Evolutionary conservation across 1,140 invertebrate species (phyloP), one percentile per base, ranked within the genome.

Genomic region (Polypedilum vanderplanki): DNA sequence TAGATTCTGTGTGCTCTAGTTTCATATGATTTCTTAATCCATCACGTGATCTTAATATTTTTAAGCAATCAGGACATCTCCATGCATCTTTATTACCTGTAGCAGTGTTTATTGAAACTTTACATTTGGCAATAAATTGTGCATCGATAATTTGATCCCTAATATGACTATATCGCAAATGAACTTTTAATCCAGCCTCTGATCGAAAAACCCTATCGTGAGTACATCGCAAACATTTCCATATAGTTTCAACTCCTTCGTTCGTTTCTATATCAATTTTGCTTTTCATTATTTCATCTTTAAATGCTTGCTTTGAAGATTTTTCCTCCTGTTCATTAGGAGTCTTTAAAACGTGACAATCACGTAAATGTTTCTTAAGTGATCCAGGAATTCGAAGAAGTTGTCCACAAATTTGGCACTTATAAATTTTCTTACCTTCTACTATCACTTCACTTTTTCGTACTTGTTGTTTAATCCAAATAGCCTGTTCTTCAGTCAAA

Each of bases 121-220:
- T 18, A 70, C 65, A 70, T 10, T 22, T 70, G 4, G 65, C 65
- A 7, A 70, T 18, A 70, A 70, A 70, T 8, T 18, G n/a, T 5
- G 65, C 65, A 22, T 70, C 65, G 10, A 70, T 70, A 10, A 22
- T 18, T 70, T 18, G 17, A 18, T n/a, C 15, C 5, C 17, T 18
- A 18, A 70, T 70, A 17, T 70, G 65, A 20, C 9, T 70, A 20
- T 70, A 70, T 4, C 65, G 65, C 9, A 70, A 20, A 70, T 70
- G 65, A 7, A 70, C 65, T 70, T 70, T 70, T 18, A 70, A 18
- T 70, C 65, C 65, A 18, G 8, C 17, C 20, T 20, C 65, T 20
- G 65, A 70, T 7, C 65, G 65, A 12, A 70, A 70, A 22, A 70
- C 18, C 20, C 65, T 20, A 22, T 70, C 17, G 9, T 18, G 8